phyloP scores from a whole-genome alignment of 2,797 vertebrate genomes.

The Helicolenus hilgendorfi region DNA sequence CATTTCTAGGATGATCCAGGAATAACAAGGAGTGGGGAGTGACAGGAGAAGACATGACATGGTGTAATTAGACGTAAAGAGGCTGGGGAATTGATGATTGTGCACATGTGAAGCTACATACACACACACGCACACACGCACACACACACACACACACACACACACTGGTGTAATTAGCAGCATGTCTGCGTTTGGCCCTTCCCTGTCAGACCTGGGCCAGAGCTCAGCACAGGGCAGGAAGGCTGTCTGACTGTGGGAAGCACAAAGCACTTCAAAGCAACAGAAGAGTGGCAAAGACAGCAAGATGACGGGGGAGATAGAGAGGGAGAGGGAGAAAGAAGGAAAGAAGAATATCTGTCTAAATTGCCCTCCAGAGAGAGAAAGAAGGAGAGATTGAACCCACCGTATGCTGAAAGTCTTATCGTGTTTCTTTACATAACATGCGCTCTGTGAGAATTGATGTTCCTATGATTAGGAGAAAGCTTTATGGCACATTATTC shows the following conservation, averaged over 20 bases:
- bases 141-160: neutral
- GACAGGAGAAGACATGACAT: neutral
- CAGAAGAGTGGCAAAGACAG: constrained; percentile 73
- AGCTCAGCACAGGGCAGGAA: constrained; percentile 42
- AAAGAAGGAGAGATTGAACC: constrained; percentile 16
- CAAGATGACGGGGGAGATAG: constrained; percentile 71
- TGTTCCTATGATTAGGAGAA: constrained; percentile 3
- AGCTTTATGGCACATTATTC: neutral
- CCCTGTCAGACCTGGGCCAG: constrained; percentile 13
- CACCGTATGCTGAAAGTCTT: constrained; percentile 36
- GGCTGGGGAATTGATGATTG: constrained; percentile 3
- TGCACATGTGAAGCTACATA: neutral
- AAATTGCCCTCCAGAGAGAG: constrained; percentile 35
- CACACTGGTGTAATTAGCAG: constrained; percentile 51
- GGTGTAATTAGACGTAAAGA: constrained; percentile 13
- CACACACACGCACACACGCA: neutral
- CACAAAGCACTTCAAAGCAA: constrained; percentile 84
- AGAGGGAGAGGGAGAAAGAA: constrained; percentile 53
- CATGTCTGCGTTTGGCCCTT: constrained; percentile 22
- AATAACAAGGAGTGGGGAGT: neutral
- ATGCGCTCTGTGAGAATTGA: neutral
- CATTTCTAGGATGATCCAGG: neutral
- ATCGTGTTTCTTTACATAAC: constrained; percentile 6
- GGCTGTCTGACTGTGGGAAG: constrained; percentile 66
- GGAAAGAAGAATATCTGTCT: constrained; percentile 37